Conservation (phyloP, 2,797 vertebrate species). For the Agapornis canus region DNA sequence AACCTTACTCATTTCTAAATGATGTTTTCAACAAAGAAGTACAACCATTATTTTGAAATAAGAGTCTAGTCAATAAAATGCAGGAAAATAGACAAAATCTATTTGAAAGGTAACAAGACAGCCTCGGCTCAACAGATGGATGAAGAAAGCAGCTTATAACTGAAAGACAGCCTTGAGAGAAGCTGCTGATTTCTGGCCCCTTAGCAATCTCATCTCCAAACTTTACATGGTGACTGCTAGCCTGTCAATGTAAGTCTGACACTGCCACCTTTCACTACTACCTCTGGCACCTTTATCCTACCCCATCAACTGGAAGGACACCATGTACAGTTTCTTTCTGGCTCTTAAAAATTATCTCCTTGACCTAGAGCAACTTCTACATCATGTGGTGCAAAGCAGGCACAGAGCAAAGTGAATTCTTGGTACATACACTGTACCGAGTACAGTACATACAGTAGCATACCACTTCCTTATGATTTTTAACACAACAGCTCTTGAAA, state of each 20-base stretch:
- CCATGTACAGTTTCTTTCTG: background rate
- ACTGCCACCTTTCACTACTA: background rate
- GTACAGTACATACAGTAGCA: background rate
- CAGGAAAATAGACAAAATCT: background rate
- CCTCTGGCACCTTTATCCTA: background rate
- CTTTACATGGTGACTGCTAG: background rate
- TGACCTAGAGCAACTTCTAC: background rate
- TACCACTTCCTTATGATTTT: background rate
- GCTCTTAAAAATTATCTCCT: background rate
- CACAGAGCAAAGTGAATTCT: background rate
- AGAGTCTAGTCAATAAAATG: background rate
- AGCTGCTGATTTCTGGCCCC: background rate
- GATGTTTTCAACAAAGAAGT: background rate
- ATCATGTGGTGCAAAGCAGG: background rate
- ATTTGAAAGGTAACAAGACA: background rate
- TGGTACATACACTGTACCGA: background rate
- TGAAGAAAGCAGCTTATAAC: background rate
- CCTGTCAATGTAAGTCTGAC: background rate
- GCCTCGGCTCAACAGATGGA: background rate
- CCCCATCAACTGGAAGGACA: background rate
- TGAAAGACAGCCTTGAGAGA: background rate
- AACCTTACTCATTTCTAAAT: background rate
- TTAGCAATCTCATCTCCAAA: background rate
- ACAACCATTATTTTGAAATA: conserved; percentile 34
- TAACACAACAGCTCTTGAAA: background rate